These are phyloP conservation scores for Orestias chungarensis DNA, from an alignment of 2,797 vertebrate species.

Conservation along the genomic window DNA sequence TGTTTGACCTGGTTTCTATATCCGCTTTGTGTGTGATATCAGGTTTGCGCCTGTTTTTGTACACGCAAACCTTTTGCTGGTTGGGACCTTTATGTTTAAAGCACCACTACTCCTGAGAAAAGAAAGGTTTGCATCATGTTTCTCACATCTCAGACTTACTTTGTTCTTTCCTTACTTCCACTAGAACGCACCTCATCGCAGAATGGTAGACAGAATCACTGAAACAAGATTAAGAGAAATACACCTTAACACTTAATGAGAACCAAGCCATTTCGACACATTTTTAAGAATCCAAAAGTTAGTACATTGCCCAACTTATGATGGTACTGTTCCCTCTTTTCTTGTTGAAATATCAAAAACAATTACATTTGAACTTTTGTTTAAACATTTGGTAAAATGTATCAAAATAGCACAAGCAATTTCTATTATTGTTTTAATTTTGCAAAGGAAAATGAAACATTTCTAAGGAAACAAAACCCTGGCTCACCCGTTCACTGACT, in stretches of 20 bases:
- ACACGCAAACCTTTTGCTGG: no score
- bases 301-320: no score
- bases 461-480: neutral
- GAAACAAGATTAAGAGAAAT: neutral
- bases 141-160: conserved; percentile 2
- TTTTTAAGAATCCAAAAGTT: neutral
- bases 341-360: no score
- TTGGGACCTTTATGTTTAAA: no score
- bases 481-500: neutral
- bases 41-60: no score
- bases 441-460: neutral
- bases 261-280: neutral
- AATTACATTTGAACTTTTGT: neutral
- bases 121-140: neutral
- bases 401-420: neutral
- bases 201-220: neutral
- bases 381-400: no score
- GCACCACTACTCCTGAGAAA: neutral
- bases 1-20: no score
- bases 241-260: neutral
- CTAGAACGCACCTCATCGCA: conserved; percentile 13
- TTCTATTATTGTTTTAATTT: neutral
- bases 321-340: no score
- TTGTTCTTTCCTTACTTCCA: neutral
- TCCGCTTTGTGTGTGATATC: no score